phyloP scores from a whole-genome alignment of 2,797 vertebrate genomes.

The Poecilia wingei region DNA sequence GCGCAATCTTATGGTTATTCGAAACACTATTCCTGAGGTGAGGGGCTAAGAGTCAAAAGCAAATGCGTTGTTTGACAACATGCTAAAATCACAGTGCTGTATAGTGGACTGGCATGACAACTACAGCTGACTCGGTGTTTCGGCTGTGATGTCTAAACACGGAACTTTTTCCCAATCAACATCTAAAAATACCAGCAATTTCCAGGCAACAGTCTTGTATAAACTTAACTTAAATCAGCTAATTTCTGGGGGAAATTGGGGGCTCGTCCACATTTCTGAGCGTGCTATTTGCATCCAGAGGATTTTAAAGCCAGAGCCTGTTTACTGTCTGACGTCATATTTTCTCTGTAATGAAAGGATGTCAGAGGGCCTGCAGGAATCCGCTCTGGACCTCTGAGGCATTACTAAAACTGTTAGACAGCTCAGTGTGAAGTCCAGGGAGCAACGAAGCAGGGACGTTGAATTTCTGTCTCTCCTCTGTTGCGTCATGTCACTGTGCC shows the following conservation, averaged over 20 bases:
- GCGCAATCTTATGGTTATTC: no score
- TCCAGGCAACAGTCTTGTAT: no score
- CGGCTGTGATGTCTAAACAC: no score
- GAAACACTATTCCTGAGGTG: no score
- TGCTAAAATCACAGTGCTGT: no score
- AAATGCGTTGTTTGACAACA: no score
- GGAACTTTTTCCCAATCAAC: no score
- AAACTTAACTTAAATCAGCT: conserved; percentile 14
- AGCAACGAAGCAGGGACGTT: conserved; percentile 17
- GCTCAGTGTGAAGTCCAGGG: conserved; percentile 36
- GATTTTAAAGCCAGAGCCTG: conserved; percentile 33
- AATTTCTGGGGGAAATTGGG: conserved; percentile 28
- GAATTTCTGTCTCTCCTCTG: conserved; percentile 33
- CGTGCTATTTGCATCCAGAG: conserved; percentile 33
- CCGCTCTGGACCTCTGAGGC: conserved; percentile 39
- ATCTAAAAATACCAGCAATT: no score
- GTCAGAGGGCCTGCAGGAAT: conserved; percentile 55
- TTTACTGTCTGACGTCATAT: conserved; percentile 44
- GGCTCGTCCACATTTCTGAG: conserved; percentile 41
- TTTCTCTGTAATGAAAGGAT: conserved; percentile 47
- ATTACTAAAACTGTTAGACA: conserved; percentile 61
- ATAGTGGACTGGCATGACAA: no score
- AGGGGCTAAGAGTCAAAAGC: no score
- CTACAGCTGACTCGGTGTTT: no score
- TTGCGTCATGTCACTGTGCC: conserved; percentile 54